These are phyloP conservation scores for Peromyscus maniculatus DNA, from an alignment of 2,113 vertebrate genomes.

Conservation along the genomic window DNA sequence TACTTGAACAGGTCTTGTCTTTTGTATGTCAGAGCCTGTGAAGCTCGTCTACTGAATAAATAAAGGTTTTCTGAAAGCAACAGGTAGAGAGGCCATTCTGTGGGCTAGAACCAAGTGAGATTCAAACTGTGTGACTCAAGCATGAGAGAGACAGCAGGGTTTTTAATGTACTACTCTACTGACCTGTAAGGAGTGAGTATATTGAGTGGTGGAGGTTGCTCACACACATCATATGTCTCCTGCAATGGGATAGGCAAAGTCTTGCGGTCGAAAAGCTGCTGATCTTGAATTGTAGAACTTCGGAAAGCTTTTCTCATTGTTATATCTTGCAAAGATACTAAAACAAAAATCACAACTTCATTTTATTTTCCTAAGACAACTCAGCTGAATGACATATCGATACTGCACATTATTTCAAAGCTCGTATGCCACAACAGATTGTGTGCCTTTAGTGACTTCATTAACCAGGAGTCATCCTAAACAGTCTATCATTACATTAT, in stretches of 20 bases:
- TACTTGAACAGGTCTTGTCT: neutral
- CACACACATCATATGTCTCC: conserved; percentile 96
- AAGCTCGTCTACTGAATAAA: neutral
- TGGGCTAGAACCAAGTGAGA: neutral
- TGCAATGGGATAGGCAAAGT: conserved; percentile 96
- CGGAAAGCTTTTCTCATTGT: conserved; percentile 99
- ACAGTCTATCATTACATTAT: neutral
- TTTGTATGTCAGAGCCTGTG: neutral
- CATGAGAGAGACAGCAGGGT: neutral
- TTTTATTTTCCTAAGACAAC: conserved; percentile 44
- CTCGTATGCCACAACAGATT: neutral
- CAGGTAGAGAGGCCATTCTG: neutral
- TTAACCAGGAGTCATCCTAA: neutral
- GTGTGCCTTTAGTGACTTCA: neutral
- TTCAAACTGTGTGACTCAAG: neutral
- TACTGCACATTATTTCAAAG: neutral
- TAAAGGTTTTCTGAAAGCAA: conserved; percentile 18
- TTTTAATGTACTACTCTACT: conserved; percentile 70
- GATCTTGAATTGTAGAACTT: conserved; percentile 98
- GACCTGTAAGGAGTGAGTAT: conserved; percentile 98
- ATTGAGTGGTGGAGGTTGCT: conserved; percentile 97
- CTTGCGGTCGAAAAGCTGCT: conserved; percentile 97
- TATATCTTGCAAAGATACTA: conserved; percentile 98
- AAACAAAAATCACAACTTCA: conserved; percentile 64
- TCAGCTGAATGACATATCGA: conserved; percentile 37